Conservation (phyloP, 2,113 vertebrate genomes). For the Arizona elegans region DNA sequence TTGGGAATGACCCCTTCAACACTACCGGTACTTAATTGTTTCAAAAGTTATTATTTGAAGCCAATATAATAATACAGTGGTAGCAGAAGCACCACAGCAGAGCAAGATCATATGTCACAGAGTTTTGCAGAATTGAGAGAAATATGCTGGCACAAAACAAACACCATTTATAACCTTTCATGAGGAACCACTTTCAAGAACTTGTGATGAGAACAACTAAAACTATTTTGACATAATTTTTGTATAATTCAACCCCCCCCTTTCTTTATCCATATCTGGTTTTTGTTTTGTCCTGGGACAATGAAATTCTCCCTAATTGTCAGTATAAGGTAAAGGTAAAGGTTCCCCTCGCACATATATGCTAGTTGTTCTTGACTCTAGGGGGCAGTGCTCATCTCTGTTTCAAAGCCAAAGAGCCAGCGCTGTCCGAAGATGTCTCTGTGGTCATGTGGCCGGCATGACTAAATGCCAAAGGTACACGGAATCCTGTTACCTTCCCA, state of each 20-base stretch:
- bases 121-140: background rate
- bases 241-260: background rate
- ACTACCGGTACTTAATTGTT: background rate
- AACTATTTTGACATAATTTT: background rate
- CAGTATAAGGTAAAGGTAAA: background rate
- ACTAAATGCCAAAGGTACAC: too few relatives aligned
- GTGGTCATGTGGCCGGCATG: too few relatives aligned
- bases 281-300: background rate
- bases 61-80: background rate
- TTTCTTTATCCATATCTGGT: background rate
- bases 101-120: background rate
- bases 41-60: background rate
- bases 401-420: too few relatives aligned
- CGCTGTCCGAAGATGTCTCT: too few relatives aligned
- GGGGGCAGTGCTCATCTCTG: too few relatives aligned
- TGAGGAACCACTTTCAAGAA: background rate
- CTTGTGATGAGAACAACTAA: background rate
- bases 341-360: too few relatives aligned
- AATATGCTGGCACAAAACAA: background rate
- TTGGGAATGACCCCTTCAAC: background rate
- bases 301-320: background rate
- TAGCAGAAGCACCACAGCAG: background rate
- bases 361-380: too few relatives aligned
- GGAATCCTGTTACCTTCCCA: too few relatives aligned
- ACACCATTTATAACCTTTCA: background rate